Evolutionary conservation across 2,888 invertebrate genomes (phyloP), one percentile per base, ranked within the genome.

Genomic region (Aelia acuminata): DNA sequence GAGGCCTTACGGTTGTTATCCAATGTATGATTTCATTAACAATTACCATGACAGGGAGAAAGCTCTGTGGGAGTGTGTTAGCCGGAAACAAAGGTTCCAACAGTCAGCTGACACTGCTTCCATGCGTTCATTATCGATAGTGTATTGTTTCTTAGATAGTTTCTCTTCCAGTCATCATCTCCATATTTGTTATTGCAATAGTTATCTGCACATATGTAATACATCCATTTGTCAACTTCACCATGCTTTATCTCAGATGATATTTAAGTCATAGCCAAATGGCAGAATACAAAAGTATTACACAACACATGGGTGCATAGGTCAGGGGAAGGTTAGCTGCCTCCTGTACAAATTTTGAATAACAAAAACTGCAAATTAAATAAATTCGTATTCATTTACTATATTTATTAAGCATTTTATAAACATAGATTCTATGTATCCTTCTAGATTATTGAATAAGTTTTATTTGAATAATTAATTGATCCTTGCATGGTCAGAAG

Each of bases 121-220:
- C 18, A 70, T 70, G 11, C 35, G 35, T 35, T 70, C 63, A 70
- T 70, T 35, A 18, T 35, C 63, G 31, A 31, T 70, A 70, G 31
- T 70, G 63, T 35, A 70, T 70, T 70, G 63, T 70, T 35, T 35
- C 15, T 70, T 70, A 8, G 63, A 31, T 70, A 35, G 63, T 70
- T 70, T 70, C 63, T 70, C 63, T 70, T 70, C 31, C 2, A 15
- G 15, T 35, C 63, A 70, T 70, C 63, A 35, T 18, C 18, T 70
- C 18, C 63, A 70, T 35, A 70, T 70, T 70, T 70, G 63, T 20
- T 70, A 35, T 7, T 70, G 18, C 63, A 4, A 70, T 70, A 70
- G 63, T 70, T 70, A 70, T 35, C 35, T 70, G 31, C 15, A 18
- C 31, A 63, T 63, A 26, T 63, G 63, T 70, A 70, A 70, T 70